Evolutionary conservation across 2,113 vertebrate species (phyloP).

Genomic region (Merops nubicus): DNA sequence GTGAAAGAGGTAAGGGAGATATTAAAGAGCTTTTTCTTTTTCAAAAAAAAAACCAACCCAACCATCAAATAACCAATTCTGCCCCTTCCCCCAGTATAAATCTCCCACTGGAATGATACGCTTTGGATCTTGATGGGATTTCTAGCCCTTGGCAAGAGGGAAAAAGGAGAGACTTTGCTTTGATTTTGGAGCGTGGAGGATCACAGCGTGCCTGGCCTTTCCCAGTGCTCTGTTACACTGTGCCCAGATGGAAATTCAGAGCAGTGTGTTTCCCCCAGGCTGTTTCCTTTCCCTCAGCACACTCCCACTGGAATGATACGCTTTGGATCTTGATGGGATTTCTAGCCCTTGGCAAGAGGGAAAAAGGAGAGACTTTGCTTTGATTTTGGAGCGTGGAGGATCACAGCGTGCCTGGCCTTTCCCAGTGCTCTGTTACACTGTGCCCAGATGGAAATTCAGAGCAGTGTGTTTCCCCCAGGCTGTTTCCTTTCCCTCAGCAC

Average conservation of each 20-base stretch:
- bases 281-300: background rate
- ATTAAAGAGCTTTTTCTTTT: background rate
- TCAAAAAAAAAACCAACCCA: background rate
- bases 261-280: background rate
- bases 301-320: background rate
- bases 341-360: background rate
- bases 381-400: background rate
- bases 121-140: background rate
- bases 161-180: background rate
- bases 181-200: background rate
- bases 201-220: background rate
- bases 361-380: background rate
- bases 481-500: background rate
- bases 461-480: background rate
- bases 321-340: background rate
- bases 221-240: background rate
- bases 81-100: background rate
- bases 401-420: background rate
- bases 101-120: background rate
- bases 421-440: background rate
- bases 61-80: background rate
- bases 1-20: background rate
- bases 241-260: slow-evolving; percentile 2
- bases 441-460: slow-evolving; percentile 2
- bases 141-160: background rate